Evolutionary conservation across 2,113 vertebrate species (phyloP).

Genomic region (Motacilla tschutschensis): DNA sequence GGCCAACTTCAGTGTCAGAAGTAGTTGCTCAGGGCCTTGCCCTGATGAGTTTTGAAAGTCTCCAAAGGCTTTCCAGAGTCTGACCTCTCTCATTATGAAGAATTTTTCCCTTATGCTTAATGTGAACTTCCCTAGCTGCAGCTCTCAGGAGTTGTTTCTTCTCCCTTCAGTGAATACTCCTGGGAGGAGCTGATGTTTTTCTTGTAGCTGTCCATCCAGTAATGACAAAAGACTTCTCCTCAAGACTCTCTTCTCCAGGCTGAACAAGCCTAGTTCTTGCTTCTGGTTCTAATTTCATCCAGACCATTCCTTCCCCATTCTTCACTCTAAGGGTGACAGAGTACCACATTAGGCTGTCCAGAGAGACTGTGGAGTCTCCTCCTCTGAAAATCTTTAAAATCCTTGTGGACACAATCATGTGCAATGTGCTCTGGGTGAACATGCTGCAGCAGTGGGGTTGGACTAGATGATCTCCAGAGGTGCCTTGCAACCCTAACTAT

Average conservation of each 20-base stretch:
- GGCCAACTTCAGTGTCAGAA: not conserved
- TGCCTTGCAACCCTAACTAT: not conserved
- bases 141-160: not conserved
- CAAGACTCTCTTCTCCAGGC: not conserved
- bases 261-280: not conserved
- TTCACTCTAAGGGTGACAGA: not conserved
- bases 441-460: not conserved
- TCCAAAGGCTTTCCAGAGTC: not conserved
- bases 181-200: not conserved
- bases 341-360: not conserved
- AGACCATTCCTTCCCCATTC: not conserved
- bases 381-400: not conserved
- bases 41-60: not conserved
- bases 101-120: not conserved
- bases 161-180: not conserved
- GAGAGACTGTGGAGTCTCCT: not conserved
- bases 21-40: not conserved
- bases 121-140: not conserved
- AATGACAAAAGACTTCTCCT: not conserved
- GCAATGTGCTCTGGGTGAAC: not conserved
- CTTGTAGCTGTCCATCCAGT: not conserved
- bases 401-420: rapidly evolving
- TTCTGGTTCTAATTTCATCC: not conserved
- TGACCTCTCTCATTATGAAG: not conserved
- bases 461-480: not conserved